Evolutionary conservation across 2,888 invertebrate genomes (phyloP).

Genomic region (Synergus japonicus): DNA sequence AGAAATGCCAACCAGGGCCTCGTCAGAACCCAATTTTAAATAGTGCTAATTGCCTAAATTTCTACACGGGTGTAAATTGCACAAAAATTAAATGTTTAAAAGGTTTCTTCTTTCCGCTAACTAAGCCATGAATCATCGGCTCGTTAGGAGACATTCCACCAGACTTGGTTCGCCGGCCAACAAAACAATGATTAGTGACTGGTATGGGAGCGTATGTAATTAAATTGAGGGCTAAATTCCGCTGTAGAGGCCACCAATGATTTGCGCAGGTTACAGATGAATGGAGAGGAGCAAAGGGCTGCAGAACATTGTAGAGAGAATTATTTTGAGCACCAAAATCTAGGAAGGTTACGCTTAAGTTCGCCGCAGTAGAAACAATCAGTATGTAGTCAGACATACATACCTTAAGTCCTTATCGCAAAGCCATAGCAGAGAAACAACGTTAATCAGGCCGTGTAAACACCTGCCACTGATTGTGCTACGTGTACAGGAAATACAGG

Average conservation of each 20-base stretch:
- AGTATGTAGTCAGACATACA: constrained; percentile 40
- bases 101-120: too few species aligned
- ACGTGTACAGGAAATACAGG: constrained; percentile 61
- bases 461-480: constrained; percentile 68
- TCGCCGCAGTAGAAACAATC: constrained; percentile 48
- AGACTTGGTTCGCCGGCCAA: neutral
- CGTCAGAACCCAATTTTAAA: too few species aligned
- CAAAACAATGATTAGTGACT: constrained; percentile 6
- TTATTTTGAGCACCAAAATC: constrained; percentile 48
- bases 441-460: constrained; percentile 73
- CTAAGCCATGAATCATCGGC: too few species aligned
- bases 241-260: neutral
- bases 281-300: neutral
- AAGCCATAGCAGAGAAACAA: constrained; percentile 59
- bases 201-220: constrained; percentile 1
- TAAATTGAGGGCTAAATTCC: constrained; percentile 8
- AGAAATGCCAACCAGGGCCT: too few species aligned
- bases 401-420: neutral
- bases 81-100: too few species aligned
- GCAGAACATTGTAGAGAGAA: constrained; percentile 1
- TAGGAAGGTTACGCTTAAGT: constrained; percentile 31
- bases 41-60: too few species aligned
- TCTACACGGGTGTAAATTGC: too few species aligned
- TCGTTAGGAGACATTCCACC: neutral
- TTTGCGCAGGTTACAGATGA: neutral